Conservation (phyloP, 1,140 invertebrate genomes). For the Choristoneura fumiferana region DNA sequence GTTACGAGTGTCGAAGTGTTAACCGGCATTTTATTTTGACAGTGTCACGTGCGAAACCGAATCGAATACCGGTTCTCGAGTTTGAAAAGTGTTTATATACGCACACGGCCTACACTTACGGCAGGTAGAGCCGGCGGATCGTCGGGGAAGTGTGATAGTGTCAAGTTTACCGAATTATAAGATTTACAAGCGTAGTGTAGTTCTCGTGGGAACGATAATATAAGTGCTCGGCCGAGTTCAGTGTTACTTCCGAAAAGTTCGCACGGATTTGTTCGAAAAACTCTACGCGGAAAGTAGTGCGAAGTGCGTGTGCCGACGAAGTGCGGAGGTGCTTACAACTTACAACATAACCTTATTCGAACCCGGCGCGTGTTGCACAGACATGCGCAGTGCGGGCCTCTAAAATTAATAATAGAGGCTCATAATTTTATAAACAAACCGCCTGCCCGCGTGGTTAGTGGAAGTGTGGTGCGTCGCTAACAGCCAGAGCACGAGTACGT, state of each 20-base stretch:
- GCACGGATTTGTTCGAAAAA: slow-evolving; percentile 49
- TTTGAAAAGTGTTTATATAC: slow-evolving; percentile 69
- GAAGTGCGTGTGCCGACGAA: slow-evolving; percentile 42
- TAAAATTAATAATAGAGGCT: slow-evolving; percentile 65
- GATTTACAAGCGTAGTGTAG: slow-evolving; percentile 35
- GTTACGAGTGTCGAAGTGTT: slow-evolving; percentile 49
- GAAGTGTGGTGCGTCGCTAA: slow-evolving; percentile 48
- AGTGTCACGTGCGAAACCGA: slow-evolving; percentile 70
- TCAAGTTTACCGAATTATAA: slow-evolving; percentile 31
- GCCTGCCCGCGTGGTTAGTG: slow-evolving; percentile 43
- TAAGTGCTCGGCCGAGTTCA: slow-evolving; percentile 31
- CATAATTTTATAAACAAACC: slow-evolving; percentile 73
- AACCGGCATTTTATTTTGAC: slow-evolving; percentile 62
- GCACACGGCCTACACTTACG: slow-evolving; percentile 64
- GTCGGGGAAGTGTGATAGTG: slow-evolving; percentile 56
- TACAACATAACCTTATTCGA: slow-evolving; percentile 70
- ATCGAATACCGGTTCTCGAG: slow-evolving; percentile 71
- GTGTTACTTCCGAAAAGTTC: slow-evolving; percentile 40
- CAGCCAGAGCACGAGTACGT: slow-evolving; percentile 46
- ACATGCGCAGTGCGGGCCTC: slow-evolving; percentile 67
- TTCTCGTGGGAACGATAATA: slow-evolving; percentile 36
- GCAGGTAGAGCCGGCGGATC: slow-evolving; percentile 67
- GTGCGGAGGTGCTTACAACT: slow-evolving; percentile 60
- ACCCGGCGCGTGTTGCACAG: slow-evolving; percentile 63
- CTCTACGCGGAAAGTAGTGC: slow-evolving; percentile 52